Percentiles rank a stretch among this genome's conserved stretches.
These are phyloP conservation scores for Chromobotia macracanthus DNA, from an alignment of 2,797 vertebrate species.

Conservation along the genomic window DNA sequence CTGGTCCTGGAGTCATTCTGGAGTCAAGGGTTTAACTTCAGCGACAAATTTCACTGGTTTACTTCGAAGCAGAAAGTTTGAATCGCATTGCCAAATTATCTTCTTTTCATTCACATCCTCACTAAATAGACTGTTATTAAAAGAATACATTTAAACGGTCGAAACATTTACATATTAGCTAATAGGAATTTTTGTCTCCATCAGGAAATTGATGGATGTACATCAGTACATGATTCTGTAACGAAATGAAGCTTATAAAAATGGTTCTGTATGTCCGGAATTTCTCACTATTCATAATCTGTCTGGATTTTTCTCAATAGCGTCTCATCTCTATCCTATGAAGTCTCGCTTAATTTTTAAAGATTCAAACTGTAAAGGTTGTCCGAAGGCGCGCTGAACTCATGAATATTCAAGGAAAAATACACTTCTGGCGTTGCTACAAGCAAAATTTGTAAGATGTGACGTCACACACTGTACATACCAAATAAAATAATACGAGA, in stretches of 20 bases:
- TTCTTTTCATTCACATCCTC: conserved; percentile 75
- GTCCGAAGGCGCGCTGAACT: neutral
- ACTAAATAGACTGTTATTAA: conserved; percentile 76
- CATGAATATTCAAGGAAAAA: neutral
- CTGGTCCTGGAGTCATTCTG: conserved; percentile 53
- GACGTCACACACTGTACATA: neutral
- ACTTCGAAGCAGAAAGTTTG: conserved; percentile 56
- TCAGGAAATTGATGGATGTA: conserved; percentile 54
- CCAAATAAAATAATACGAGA: neutral
- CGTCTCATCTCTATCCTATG: neutral
- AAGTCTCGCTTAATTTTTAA: neutral
- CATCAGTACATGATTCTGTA: conserved; percentile 57
- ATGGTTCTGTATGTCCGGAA: neutral
- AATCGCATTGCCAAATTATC: conserved; percentile 73
- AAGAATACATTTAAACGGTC: conserved; percentile 78
- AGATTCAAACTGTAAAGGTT: too few species aligned
- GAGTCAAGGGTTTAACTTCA: conserved; percentile 51
- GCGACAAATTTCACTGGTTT: conserved; percentile 56
- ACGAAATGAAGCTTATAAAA: neutral
- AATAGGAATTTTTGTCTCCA: conserved; percentile 64
- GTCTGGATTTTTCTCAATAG: neutral
- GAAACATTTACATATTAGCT: conserved; percentile 70
- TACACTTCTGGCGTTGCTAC: conserved; percentile 1
- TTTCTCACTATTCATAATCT: neutral
- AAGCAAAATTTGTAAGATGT: neutral